Evolutionary conservation across 2,888 invertebrate genomes (phyloP).

Genomic region (Sabellastarte sp.): DNA sequence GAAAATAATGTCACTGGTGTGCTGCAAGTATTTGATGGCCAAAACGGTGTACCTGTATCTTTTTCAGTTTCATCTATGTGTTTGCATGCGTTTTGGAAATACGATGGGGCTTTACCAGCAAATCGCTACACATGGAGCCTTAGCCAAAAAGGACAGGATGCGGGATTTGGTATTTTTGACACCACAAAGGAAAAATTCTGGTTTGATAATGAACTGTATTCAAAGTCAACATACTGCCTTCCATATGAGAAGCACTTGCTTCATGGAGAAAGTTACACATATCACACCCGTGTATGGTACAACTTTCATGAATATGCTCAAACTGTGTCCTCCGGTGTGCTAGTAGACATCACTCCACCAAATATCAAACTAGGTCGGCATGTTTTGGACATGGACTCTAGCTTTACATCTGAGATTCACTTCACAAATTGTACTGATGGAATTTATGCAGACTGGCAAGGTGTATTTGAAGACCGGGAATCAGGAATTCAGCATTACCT

Average conservation of each 20-base stretch:
- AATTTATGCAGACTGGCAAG: neutral
- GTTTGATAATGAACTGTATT: neutral
- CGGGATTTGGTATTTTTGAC: constrained; percentile 1
- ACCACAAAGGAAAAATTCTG: neutral
- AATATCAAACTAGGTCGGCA: neutral
- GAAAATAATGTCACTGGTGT: neutral
- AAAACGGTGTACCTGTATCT: neutral
- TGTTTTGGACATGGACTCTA: neutral
- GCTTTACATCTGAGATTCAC: neutral
- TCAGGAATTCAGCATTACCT: neutral
- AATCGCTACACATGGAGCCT: neutral
- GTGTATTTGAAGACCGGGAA: neutral
- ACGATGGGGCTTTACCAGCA: neutral
- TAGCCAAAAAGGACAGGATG: neutral
- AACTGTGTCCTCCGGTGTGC: neutral
- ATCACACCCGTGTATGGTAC: neutral
- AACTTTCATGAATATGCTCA: neutral
- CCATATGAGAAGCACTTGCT: neutral
- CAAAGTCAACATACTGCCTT: neutral
- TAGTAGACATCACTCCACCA: neutral
- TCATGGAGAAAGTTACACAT: neutral
- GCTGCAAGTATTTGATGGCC: neutral
- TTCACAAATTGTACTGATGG: neutral
- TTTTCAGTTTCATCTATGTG: neutral
- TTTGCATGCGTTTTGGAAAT: neutral